Conservation (phyloP, 2,888 invertebrate genomes). For the Anthophora plumipes region DNA sequence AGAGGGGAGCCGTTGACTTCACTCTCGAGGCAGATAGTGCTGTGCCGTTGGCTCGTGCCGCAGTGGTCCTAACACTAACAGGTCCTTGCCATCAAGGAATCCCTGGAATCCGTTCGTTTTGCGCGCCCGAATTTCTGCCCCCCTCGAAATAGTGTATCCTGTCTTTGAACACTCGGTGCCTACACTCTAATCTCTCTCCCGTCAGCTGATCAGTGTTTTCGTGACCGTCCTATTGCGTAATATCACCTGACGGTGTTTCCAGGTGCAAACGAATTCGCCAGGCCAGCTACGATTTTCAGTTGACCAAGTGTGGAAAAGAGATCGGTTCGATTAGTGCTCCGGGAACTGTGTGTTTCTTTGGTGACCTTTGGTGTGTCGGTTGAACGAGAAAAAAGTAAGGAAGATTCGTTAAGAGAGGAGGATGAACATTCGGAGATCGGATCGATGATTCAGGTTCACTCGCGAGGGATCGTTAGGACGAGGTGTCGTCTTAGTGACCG, state of each 20-base stretch:
- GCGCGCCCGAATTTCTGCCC: conserved; percentile 50
- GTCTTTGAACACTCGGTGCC: conserved; percentile 16
- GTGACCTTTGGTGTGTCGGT: conserved; percentile 17
- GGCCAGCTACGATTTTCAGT: neutral
- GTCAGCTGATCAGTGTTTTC: conserved; percentile 52
- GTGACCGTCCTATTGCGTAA: conserved; percentile 21
- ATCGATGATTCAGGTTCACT: too few species aligned
- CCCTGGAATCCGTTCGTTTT: conserved; percentile 69
- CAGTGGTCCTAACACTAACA: conserved; percentile 78
- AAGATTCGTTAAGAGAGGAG: neutral
- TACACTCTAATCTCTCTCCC: conserved; percentile 37
- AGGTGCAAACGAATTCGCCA: neutral
- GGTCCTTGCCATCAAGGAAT: conserved; percentile 74
- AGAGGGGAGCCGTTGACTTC: conserved; percentile 80
- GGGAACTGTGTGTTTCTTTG: conserved; percentile 16
- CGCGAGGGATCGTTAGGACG: neutral
- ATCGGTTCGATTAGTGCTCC: conserved; percentile 11
- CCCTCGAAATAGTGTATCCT: conserved; percentile 35
- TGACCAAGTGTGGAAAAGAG: conserved; percentile 25
- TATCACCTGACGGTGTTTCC: neutral
- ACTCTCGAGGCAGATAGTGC: conserved; percentile 82
- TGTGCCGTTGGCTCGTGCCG: conserved; percentile 84
- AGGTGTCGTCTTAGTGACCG: neutral
- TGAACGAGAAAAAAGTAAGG: too few species aligned
- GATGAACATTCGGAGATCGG: neutral